Base-by-base conservation (phyloP, 2,797 vertebrate species). In the Phrynocephalus forsythii region DNA sequence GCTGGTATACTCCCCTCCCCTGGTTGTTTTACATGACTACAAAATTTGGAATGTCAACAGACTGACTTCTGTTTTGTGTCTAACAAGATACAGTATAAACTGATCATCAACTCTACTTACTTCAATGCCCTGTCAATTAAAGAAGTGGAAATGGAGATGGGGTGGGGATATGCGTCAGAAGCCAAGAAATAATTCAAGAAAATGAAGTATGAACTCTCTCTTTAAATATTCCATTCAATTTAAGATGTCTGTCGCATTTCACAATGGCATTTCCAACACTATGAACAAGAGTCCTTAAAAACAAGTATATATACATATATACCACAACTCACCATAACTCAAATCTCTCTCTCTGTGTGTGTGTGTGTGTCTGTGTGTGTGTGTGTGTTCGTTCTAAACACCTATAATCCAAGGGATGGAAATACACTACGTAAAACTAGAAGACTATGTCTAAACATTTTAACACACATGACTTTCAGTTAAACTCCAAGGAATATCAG, bases 21-120 rank as follows among this genome's bases (percentile, higher is more conserved):
- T 6, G 89, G 78, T 83, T 90, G 78, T 93, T 87, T 88, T 91
- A 91, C 63, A 80, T 86, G 89, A 72, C 87, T 82, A 82, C 13
- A 48, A 95, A 87, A 95, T 93, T 82, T 81, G 87, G 92, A 94
- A 73, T 92, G 91, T 95, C 94, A 91, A 92, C 91, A 85, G 92
- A 79, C 83, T n/a, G 84, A 88, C 6, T 3, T 63, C 84, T 30
- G 88, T 81, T 76, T 66, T 63, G 85, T 85, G 87, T 88, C 83
- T 78, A 87, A 69, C 73, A 93, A 73, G 81, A 91, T 91, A 95
- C 73, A 76, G 73, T 50, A 33, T 85, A 60, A 44, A 26, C 30
- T 69, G 30, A 38, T 6, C 16, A 60, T 10, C 67, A 26, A 13
- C n/a, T 79, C n/a, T 28, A 76, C 26, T 69, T 56, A 76, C 44